phyloP scores from a whole-genome alignment of 2,797 vertebrate genomes.

The Sebastes trivittatus region DNA sequence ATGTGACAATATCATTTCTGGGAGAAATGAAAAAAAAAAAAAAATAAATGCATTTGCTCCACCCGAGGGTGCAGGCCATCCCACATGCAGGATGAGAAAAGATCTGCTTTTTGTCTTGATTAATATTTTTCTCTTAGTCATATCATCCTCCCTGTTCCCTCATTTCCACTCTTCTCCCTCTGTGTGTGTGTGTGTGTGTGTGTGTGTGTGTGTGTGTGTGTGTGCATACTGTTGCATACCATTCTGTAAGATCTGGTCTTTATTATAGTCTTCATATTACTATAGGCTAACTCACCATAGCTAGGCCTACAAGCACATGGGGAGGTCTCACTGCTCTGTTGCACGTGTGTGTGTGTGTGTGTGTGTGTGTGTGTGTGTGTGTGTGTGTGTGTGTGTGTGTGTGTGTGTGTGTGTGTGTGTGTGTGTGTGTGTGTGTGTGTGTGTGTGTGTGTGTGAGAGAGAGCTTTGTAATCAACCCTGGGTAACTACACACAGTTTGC shows the following conservation, averaged over 20 bases:
- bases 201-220: constrained; percentile 18
- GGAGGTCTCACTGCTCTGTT: constrained; percentile 44
- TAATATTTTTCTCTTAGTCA: constrained; percentile 58
- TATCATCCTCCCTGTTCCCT: constrained; percentile 16
- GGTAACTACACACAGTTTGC: constrained; percentile 48
- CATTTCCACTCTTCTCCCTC: neutral
- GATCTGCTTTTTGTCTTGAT: constrained; percentile 58
- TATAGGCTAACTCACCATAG: constrained; percentile 36
- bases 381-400: neutral
- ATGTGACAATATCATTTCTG: constrained; percentile 59
- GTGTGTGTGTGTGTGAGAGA: neutral
- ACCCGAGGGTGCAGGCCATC: constrained; percentile 31
- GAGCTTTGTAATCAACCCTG: constrained; percentile 44
- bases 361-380: constrained; percentile 2
- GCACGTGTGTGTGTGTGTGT: neutral
- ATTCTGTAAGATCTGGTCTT: constrained; percentile 49
- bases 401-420: neutral
- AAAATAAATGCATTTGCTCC: constrained; percentile 19
- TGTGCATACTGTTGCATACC: constrained; percentile 22
- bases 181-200: neutral
- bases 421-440: no score
- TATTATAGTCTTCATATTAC: constrained; percentile 49
- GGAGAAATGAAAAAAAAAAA: constrained; percentile 4
- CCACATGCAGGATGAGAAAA: constrained; percentile 29
- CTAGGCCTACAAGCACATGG: constrained; percentile 21